phyloP scores from a whole-genome alignment of 2,113 vertebrate species.

The Noturus placidus region DNA sequence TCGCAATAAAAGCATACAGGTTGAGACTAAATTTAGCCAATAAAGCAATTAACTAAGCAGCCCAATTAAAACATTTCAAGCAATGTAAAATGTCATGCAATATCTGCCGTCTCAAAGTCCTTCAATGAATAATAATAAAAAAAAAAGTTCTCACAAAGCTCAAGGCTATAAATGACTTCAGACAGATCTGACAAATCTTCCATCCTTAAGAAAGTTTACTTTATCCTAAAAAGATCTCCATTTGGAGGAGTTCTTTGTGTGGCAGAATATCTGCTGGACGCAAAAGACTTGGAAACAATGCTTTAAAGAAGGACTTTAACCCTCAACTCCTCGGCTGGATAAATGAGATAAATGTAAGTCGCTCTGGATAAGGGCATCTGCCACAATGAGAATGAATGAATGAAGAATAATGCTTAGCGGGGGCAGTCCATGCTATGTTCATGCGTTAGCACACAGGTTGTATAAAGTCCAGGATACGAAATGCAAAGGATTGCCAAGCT shows the following conservation, averaged over 20 bases:
- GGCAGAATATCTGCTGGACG: not conserved
- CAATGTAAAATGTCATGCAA: not conserved
- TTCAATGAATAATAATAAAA: not conserved
- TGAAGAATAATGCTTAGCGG: too few relatives aligned
- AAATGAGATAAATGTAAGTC: too few relatives aligned
- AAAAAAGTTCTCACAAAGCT: not conserved
- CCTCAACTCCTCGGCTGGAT: too few relatives aligned
- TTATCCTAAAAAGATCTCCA: not conserved
- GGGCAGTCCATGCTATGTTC: not conserved
- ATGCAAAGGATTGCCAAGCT: not conserved
- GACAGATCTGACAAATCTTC: not conserved
- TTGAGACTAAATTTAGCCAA: not conserved
- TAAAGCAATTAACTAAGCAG: not conserved
- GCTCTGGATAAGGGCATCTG: too few relatives aligned
- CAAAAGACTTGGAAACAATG: not conserved
- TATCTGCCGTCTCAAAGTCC: not conserved
- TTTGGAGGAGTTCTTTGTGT: not conserved
- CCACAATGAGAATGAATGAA: too few relatives aligned
- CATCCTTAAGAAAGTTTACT: not conserved
- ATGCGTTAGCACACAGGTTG: not conserved
- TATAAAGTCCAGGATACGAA: not conserved
- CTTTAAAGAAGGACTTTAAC: not conserved
- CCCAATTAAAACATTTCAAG: not conserved
- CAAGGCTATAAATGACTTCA: not conserved
- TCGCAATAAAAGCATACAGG: not conserved